Base-by-base conservation (phyloP, 2,797 vertebrate species). In the Antrozous pallidus region DNA sequence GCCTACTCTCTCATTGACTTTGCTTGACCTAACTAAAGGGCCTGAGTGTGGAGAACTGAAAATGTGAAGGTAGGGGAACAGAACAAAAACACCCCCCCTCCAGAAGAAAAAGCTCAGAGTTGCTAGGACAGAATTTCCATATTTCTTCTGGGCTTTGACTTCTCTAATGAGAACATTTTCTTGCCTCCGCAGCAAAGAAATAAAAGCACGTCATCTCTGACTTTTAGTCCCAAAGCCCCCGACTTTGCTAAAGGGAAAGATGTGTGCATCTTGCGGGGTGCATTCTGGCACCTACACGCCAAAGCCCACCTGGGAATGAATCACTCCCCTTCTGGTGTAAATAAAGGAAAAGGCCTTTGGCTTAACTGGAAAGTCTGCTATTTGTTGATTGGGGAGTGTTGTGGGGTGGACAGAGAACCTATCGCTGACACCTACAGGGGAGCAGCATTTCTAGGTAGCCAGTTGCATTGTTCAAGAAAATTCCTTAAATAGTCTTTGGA, bases 141-240 rank as follows among this genome's bases (percentile, higher is more conserved):
- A 83, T 77, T 94, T 95, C 93, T 94, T 75, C 42, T 65, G 74
- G 84, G 47, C 61, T 94, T 93, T 71, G 45, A 80, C 40, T 95
- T 93, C 38, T 63, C 11, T 79, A 67, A 75, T 92, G 88, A 93
- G 93, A 95, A 85, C 84, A 82, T 47, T 89, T 77, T 91, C 87
- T 94, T 96, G 78, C 82, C 71, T 95, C 56, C 24, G 77, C 84
- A 54, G 45, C 90, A 95, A 75, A 88, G 81, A 96, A 94, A 56
- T 84, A 56, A 93, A 96, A 96, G 79, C 73, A 91, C 4, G 5
- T 61, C 63, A 81, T 82, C 49, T 63, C 31, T 1, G 2, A 58
- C 45, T 78, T 74, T 83, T 87, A 31, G 67, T 74, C 63, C 83
- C 11, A 84, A 12, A 24, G 26, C 40, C 28, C 47, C 36, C 3